A percentile compares a stretch with the other conserved stretches of the same genome.
These are phyloP conservation scores for Acanthornis magna DNA, from an alignment of 2,797 vertebrate genomes.

Conservation along the genomic window DNA sequence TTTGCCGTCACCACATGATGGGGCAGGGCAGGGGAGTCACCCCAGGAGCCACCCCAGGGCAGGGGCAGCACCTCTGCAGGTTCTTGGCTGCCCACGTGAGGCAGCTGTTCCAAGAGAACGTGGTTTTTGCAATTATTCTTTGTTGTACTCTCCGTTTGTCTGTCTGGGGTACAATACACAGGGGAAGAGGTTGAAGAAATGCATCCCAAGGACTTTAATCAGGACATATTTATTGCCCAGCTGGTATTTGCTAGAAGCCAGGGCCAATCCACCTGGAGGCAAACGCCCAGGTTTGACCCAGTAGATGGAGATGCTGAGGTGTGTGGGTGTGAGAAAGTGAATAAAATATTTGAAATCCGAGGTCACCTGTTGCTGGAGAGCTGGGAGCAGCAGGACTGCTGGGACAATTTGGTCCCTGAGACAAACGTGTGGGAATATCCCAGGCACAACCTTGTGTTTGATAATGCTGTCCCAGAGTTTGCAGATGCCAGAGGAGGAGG, in stretches of 20 bases:
- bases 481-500: not conserved
- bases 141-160: not conserved
- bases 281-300: not conserved
- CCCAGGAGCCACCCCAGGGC: not conserved
- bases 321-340: not conserved
- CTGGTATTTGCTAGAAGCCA: not conserved
- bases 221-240: not conserved
- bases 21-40: not conserved
- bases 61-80: not conserved
- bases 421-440: not conserved
- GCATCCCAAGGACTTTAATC: not conserved
- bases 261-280: not conserved
- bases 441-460: not conserved
- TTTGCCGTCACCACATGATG: not conserved
- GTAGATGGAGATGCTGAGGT: not conserved
- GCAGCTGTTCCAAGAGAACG: not conserved
- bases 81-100: not conserved
- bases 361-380: not conserved
- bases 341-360: not conserved
- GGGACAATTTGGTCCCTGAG: not conserved
- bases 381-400: not conserved
- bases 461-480: not conserved
- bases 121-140: fast-evolving
- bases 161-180: fast-evolving
- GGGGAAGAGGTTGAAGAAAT: not conserved